Base-by-base conservation (phyloP, 2,888 invertebrate species). In the Amiota communis region DNA sequence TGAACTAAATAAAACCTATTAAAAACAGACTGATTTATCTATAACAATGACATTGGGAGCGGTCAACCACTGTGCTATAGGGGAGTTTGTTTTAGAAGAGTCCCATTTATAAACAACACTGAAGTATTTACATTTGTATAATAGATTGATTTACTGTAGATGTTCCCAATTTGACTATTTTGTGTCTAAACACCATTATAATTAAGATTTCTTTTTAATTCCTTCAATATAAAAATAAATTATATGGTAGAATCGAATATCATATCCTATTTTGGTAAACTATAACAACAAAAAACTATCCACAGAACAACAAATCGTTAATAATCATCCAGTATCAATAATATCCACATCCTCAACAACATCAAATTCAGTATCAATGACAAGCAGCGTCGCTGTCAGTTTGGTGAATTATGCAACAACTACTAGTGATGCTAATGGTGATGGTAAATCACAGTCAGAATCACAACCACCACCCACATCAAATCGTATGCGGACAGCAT, bases 271-370 rank as follows among this genome's bases (percentile, higher is more conserved):
- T 53, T 12, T n/a, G 3, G 53, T 53, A n/a, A 2, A 23, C 3
- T 23, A 3, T 53, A 53, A 53, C 53, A 53, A n/a, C 20, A 15
- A n/a, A 48, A 8, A 49, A 65, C 48, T 65, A 8, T 65, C 17
- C 65, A 65, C 65, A 65, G 65, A 15, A 48, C 48, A 61, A 20
- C 17, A 47, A 36, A 63, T 46, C 36, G 36, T 23, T 11, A 36
- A 17, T 23, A 53, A 47, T 12, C 46, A 72, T 49, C 72, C 72
- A 56, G 49, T 69, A 64, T 11, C 71, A 51, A 72, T 74, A 1
- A 53, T 74, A 63, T 51, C 76, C 8, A 69, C 77, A 65, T 69
- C 77, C 1, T 57, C 75, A 2, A 67, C 71, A 49, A 78, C 76
- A 67, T 67, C 67, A 23, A 67, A 67, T 51, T 10, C 51, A 10